A percentile compares a stretch with the other conserved stretches of the same genome.
These are phyloP conservation scores for Phaetusa simplex DNA, from an alignment of 2,113 vertebrate species.

Conservation along the genomic window DNA sequence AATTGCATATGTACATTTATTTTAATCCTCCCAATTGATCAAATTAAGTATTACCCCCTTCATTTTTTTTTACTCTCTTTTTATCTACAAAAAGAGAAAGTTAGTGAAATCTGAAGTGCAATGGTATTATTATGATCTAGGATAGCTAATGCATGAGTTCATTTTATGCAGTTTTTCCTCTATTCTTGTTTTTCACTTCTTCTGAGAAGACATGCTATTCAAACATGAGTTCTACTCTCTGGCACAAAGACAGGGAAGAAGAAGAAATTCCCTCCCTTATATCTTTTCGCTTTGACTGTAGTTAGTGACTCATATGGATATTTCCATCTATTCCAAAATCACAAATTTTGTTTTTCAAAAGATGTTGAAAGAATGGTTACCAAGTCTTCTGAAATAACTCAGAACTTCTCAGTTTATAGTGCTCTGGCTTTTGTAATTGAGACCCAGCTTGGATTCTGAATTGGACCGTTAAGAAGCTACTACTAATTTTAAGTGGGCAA, in stretches of 20 bases:
- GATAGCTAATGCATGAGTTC: not conserved
- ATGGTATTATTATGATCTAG: not conserved
- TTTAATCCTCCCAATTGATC: not conserved
- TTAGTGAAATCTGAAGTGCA: not conserved
- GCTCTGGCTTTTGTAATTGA: not conserved
- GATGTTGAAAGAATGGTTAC: not conserved
- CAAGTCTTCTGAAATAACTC: not conserved
- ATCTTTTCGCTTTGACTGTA: not conserved
- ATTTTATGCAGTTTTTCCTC: not conserved
- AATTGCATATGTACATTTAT: not conserved
- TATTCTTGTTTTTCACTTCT: not conserved
- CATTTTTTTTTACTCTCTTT: not conserved
- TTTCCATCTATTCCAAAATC: not conserved
- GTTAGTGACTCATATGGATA: not conserved
- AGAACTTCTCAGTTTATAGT: not conserved
- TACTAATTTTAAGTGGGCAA: not conserved
- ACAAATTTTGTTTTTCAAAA: not conserved
- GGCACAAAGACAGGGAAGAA: not conserved
- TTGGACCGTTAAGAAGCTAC: not conserved
- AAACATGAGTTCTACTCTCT: not conserved
- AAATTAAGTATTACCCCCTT: not conserved
- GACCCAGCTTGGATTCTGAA: not conserved
- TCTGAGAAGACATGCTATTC: not conserved
- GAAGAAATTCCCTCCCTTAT: not conserved
- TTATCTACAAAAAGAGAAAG: not conserved